Evolutionary conservation across 2,888 invertebrate species (phyloP).

Genomic region (Empis livida): DNA sequence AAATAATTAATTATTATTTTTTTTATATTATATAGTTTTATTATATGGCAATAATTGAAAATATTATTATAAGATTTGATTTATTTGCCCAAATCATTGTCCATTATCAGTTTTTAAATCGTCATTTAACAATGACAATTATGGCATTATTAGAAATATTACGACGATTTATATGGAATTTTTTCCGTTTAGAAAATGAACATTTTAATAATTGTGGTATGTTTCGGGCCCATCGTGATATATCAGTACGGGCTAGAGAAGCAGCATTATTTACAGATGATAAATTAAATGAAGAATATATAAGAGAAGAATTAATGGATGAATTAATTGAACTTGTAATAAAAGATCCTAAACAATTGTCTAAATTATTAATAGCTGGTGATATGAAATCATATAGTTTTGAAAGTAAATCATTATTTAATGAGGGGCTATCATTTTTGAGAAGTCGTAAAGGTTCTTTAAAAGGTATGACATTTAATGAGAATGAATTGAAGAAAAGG

Average conservation of each 20-base stretch:
- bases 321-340: too few relatives aligned
- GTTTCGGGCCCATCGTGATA: slow-evolving; percentile 78
- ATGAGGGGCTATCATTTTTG: too few relatives aligned
- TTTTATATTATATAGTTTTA: slow-evolving; percentile 41
- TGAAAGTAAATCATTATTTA: too few relatives aligned
- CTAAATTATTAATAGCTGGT: too few relatives aligned
- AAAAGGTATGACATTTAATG: too few relatives aligned
- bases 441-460: too few relatives aligned
- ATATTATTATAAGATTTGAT: slow-evolving; percentile 61
- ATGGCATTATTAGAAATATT: slow-evolving; percentile 57
- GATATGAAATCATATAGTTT: too few relatives aligned
- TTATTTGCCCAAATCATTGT: slow-evolving; percentile 38
- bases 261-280: too few relatives aligned
- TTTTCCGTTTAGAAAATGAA: slow-evolving; percentile 78
- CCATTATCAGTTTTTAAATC: slow-evolving; percentile 54
- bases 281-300: too few relatives aligned
- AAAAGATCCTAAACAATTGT: too few relatives aligned
- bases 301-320: too few relatives aligned
- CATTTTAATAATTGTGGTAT: slow-evolving; percentile 82
- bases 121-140: slow-evolving; percentile 55
- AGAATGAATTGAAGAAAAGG: too few relatives aligned
- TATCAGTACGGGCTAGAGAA: slow-evolving; percentile 41
- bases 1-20: background rate
- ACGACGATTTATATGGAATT: slow-evolving; percentile 74
- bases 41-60: slow-evolving; percentile 72